Percentiles rank a stretch among this genome's conserved stretches.
Evolutionary conservation across 2,113 vertebrate genomes (phyloP).

Genomic region (Oreochromis aureus): DNA sequence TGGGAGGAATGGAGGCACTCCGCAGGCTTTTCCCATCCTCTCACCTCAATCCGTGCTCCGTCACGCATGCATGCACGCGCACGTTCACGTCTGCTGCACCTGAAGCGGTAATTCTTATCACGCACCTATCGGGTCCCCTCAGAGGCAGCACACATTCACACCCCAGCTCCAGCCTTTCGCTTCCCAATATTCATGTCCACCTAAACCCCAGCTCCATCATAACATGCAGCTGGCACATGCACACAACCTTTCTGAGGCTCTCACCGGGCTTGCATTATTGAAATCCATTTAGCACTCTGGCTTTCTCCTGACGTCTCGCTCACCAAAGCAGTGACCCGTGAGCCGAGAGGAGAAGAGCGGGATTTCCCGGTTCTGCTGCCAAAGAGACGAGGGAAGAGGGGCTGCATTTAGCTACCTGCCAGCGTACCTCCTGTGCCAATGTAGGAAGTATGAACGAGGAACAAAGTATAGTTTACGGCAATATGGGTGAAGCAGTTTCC

Average conservation of each 20-base stretch:
- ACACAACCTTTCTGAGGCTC: not conserved
- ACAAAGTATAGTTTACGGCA: not conserved
- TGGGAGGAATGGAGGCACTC: conserved; percentile 1
- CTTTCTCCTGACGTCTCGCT: conserved; percentile 34
- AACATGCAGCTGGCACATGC: not conserved
- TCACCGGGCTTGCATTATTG: conserved; percentile 31
- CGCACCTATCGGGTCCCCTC: not conserved
- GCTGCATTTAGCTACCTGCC: not conserved
- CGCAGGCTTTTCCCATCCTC: not conserved
- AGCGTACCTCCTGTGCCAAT: not conserved
- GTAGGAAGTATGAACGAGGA: not conserved
- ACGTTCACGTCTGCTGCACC: not conserved
- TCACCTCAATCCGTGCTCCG: not conserved
- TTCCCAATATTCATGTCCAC: not conserved
- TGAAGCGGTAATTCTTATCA: not conserved
- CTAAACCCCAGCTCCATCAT: not conserved
- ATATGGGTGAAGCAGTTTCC: not conserved
- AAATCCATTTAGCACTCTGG: conserved; percentile 24
- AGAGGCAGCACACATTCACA: not conserved
- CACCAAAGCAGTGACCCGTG: conserved; percentile 13
- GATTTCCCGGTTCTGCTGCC: not conserved
- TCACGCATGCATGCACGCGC: not conserved
- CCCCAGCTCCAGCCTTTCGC: not conserved
- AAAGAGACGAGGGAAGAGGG: not conserved
- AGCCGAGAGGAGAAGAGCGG: not conserved